phyloP scores from a whole-genome alignment of 2,797 vertebrate genomes.

The Scolopax rusticola region DNA sequence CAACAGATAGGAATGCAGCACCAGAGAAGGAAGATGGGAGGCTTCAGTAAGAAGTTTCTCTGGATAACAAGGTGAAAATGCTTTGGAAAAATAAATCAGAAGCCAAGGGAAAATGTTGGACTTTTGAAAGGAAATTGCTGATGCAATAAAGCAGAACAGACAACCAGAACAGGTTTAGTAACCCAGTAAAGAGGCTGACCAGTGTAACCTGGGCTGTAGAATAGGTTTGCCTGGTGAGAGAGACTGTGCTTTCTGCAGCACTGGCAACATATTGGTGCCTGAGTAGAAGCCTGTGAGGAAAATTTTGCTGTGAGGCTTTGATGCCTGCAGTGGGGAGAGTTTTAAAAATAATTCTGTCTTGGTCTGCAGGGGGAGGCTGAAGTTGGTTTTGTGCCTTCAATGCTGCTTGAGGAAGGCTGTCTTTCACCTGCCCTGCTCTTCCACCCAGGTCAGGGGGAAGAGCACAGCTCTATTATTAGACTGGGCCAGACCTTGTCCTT shows the following conservation, averaged over 20 bases:
- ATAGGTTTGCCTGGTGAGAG: neutral
- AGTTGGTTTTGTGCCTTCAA: neutral
- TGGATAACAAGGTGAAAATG: neutral
- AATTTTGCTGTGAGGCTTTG: neutral
- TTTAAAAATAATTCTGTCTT: neutral
- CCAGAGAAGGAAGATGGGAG: accelerated
- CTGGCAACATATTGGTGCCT: neutral
- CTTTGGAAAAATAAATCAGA: conserved; percentile 21
- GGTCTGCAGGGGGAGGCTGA: neutral
- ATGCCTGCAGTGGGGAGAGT: neutral
- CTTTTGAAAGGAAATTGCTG: neutral
- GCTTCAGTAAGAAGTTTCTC: neutral
- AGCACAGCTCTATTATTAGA: neutral
- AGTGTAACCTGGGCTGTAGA: neutral
- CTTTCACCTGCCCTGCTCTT: neutral
- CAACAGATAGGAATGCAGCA: neutral
- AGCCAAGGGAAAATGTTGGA: neutral
- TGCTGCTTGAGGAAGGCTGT: neutral
- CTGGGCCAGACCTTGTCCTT: neutral
- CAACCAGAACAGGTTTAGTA: neutral
- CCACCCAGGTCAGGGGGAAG: neutral
- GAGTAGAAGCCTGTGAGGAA: neutral
- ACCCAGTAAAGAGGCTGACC: neutral
- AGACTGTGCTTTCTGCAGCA: neutral
- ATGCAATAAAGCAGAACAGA: conserved; percentile 6